Evolutionary conservation across 2,797 vertebrate genomes (phyloP), one percentile per base, ranked within the genome.

Genomic region (Tachyglossus aculeatus): DNA sequence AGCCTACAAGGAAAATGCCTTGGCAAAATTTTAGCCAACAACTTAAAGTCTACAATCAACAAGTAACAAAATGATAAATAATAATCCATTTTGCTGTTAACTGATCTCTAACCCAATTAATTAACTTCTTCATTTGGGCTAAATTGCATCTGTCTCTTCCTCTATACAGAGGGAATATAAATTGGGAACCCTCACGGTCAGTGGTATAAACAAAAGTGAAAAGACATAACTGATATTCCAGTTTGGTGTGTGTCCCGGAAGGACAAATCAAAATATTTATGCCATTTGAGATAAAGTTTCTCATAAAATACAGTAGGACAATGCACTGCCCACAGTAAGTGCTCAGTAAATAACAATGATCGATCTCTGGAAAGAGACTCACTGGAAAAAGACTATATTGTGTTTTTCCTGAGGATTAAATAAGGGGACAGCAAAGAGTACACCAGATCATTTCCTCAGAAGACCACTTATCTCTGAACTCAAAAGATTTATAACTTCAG

Each of bases 401-500:
- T 59, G 67, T 50, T 81, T n/a, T n/a, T n/a, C n/a, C n/a, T n/a
- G n/a, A n/a, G n/a, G n/a, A n/a, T n/a, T n/a, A n/a, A n/a, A n/a
- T 25, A 69, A 78, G 54, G 31, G 70, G 41, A 50, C 21, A 57
- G 54, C 24, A 67, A 81, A 78, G 76, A 59, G 53, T 70, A 80
- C 76, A 65, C 78, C 54, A 27, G 43, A 52, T 53, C 69, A 78
- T 70, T 80, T 84, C 72, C 70, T 74, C 29, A 41, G 37, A 29
- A 65, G 63, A 81, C 15, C 51, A 40, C 21, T 56, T 51, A 73
- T 74, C 58, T 52, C 22, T 63, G 55, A 71, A 53, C 41, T 71
- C 60, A 62, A 80, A 81, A 45, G 3, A 74, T 80, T 74, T 74
- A 74, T 65, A 81, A 72, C 40, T 48, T 59, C 66, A 15, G 54